Evolutionary conservation across 2,888 invertebrate species (phyloP), one percentile per base, ranked within the genome.

Genomic region (Synanthedon myopaeformis): DNA sequence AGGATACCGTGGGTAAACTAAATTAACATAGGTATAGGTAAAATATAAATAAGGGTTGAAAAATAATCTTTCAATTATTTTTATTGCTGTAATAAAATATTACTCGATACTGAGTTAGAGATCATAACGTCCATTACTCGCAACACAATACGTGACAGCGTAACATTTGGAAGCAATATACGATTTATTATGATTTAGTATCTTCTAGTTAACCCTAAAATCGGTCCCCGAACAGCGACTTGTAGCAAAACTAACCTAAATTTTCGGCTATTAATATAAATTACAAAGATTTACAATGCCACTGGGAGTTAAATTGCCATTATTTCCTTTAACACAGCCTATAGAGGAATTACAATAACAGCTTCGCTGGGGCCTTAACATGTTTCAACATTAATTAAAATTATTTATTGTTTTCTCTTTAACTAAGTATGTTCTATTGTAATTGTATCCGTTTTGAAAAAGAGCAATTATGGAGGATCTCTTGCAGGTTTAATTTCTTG

Each of bases 201-300:
- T 66, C 65, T 62, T 70, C 73, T 72, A 73, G 74, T 75, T 73
- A 74, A 67, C 61, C 66, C 66, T 57, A 55, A 63, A 75, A 81
- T 82, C 63, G 79, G 77, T 82, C 84, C 82, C 84, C 62, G 62
- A 75, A 67, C 76, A 70, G 65, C 72, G 68, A 74, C 74, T 74
- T 63, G 66, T 70, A 70, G 69, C 76, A 74, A 77, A 84, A 83
- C 82, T 80, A 80, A 72, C 75, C 72, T 73, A 74, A 79, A 81
- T 82, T 78, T 69, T 58, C 60, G 66, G 65, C 81, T 80, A 84
- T 85, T 83, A 82, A 82, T 85, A 82, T 82, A 80, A 82, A 85
- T 86, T 82, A 83, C 77, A 72, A 73, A 74, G 75, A 82, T 85
- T 82, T 82, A 85, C 75, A 76, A 75, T 79, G 74, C 81, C 80